Evolutionary conservation across 2,113 vertebrate genomes (phyloP).

Genomic region (Brevimyrus niger): DNA sequence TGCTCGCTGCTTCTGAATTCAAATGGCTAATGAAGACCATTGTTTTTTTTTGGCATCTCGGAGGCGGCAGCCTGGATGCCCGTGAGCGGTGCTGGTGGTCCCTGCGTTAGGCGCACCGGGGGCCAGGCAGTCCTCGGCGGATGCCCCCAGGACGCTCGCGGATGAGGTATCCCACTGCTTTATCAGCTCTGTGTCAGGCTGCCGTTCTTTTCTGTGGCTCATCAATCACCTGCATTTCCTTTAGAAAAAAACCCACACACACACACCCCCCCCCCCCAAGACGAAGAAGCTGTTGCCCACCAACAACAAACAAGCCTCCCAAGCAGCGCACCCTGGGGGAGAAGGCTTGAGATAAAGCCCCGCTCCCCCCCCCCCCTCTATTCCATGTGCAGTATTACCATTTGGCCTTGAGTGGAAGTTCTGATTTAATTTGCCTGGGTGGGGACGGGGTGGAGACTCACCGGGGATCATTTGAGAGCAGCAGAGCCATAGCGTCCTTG

Average conservation of each 20-base stretch:
- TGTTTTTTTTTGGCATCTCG: not conserved
- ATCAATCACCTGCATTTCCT: not conserved
- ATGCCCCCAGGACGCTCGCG: not conserved
- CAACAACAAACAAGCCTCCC: not conserved
- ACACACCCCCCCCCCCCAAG: no score
- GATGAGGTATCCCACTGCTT: not conserved
- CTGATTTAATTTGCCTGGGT: not conserved
- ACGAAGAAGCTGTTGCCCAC: not conserved
- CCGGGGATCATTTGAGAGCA: not conserved
- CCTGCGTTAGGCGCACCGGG: not conserved
- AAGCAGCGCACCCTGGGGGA: not conserved
- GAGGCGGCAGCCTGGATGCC: not conserved
- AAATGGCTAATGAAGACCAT: not conserved
- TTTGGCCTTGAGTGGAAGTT: not conserved
- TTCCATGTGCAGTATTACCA: not conserved
- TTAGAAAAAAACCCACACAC: not conserved
- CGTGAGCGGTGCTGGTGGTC: not conserved
- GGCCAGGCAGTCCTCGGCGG: not conserved
- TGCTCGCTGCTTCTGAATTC: not conserved
- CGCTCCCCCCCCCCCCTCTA: not conserved
- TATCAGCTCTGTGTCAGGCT: not conserved
- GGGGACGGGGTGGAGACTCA: not conserved
- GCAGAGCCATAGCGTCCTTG: not conserved
- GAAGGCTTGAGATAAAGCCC: not conserved
- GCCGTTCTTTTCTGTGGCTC: not conserved